A percentile compares a stretch with the other conserved stretches of the same genome.
Evolutionary conservation across 2,797 vertebrate genomes (phyloP).

Genomic region (Neosalanx taihuensis): DNA sequence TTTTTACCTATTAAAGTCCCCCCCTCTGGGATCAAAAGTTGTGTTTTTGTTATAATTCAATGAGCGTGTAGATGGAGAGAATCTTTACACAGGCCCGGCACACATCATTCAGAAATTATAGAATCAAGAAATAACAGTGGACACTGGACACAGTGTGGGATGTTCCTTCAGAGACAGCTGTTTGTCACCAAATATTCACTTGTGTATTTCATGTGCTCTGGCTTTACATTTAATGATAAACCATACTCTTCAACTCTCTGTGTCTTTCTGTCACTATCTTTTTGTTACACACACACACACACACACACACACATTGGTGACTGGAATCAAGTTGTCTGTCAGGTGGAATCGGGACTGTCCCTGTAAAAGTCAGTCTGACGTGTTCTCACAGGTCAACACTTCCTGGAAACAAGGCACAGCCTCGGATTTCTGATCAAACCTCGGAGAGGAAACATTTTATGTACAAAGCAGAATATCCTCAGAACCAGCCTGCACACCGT

Average conservation of each 20-base stretch:
- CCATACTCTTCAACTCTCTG: not conserved
- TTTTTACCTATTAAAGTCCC: conserved; percentile 51
- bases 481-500: too few species aligned
- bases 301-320: not conserved
- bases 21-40: conserved; percentile 54
- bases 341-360: conserved; percentile 18
- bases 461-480: not conserved
- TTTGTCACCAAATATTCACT: not conserved
- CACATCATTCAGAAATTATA: not conserved
- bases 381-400: conserved; percentile 21
- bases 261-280: not conserved
- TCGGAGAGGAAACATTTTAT: conserved; percentile 2
- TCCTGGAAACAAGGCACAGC: conserved; percentile 16
- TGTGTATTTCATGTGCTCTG: not conserved
- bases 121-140: not conserved
- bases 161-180: not conserved
- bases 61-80: conserved; percentile 15
- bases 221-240: not conserved
- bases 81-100: conserved; percentile 15
- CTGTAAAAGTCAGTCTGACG: conserved; percentile 6
- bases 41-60: conserved; percentile 45
- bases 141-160: not conserved
- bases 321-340: conserved; percentile 7
- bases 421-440: conserved; percentile 16
- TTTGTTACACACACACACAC: not conserved